Evolutionary conservation across 2,797 vertebrate genomes (phyloP).

Genomic region (Hemitrygon akajei): DNA sequence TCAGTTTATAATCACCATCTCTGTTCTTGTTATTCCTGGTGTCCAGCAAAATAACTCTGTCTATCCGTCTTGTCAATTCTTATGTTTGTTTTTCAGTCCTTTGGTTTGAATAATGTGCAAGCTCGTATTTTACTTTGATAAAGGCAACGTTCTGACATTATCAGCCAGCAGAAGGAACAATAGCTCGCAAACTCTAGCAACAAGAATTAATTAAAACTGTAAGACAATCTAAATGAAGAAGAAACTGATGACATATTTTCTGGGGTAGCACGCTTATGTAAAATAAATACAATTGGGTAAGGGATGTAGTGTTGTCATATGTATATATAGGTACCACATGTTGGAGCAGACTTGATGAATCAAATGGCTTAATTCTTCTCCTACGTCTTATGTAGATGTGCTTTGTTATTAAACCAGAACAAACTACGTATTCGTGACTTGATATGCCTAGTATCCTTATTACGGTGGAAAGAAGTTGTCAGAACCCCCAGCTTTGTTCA

Average conservation of each 20-base stretch:
- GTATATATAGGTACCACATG: too few species aligned
- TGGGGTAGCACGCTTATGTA: background rate
- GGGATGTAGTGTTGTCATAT: too few species aligned
- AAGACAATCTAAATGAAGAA: background rate
- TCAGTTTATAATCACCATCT: background rate
- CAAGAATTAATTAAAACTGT: background rate
- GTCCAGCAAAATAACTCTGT: constrained; percentile 1
- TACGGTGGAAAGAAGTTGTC: too few species aligned
- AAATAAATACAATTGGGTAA: too few species aligned
- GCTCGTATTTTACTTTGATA: background rate
- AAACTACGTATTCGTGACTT: too few species aligned
- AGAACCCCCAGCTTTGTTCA: too few species aligned
- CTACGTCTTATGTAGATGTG: too few species aligned
- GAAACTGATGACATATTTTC: background rate
- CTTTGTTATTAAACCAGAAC: too few species aligned
- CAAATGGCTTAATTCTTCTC: too few species aligned
- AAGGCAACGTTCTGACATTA: background rate
- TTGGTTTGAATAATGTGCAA: background rate
- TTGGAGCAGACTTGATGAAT: too few species aligned
- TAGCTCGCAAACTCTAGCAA: background rate
- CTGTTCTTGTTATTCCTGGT: constrained; percentile 10
- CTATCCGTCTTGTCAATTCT: background rate
- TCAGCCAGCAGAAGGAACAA: background rate
- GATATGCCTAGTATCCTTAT: too few species aligned
- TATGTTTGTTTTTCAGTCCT: background rate